A percentile compares a stretch with the other conserved stretches of the same genome.
These are phyloP conservation scores for Eidolon dupreanum DNA, from an alignment of 2,797 vertebrate genomes.

Conservation along the genomic window DNA sequence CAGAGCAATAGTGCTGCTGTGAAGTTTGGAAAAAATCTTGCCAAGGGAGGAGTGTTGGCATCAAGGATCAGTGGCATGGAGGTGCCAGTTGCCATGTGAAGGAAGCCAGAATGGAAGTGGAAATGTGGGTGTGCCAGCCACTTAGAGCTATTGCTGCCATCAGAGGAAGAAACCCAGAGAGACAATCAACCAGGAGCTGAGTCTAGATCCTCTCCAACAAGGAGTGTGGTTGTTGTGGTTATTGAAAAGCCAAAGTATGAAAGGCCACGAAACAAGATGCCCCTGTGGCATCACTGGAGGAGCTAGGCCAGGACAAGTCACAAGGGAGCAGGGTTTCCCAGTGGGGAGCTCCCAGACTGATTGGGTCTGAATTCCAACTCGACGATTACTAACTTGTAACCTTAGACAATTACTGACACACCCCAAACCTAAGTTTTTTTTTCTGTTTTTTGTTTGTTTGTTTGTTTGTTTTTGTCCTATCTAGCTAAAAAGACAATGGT, in stretches of 20 bases:
- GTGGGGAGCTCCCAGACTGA: background rate
- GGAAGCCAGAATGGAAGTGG: background rate
- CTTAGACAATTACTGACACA: background rate
- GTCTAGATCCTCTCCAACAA: background rate
- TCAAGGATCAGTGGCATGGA: background rate
- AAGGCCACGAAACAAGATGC: background rate
- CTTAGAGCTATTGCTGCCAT: background rate
- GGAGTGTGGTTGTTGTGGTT: background rate
- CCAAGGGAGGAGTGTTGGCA: background rate
- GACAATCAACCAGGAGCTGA: background rate
- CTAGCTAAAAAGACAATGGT: background rate
- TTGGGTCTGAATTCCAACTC: background rate
- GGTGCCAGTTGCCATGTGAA: background rate
- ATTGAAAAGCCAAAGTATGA: background rate
- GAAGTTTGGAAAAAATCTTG: background rate
- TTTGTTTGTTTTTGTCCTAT: background rate
- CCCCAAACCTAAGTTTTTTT: background rate
- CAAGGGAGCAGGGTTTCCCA: background rate
- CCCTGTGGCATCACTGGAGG: background rate
- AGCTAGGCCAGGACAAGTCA: background rate
- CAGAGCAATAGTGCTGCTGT: background rate
- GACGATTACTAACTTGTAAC: background rate
- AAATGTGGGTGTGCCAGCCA: background rate
- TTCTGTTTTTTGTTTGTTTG: background rate
- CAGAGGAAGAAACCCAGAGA: background rate